Percentiles rank a stretch among this genome's conserved stretches.
Conservation (phyloP, 2,113 vertebrate species). For the Reinhardtius hippoglossoides region DNA sequence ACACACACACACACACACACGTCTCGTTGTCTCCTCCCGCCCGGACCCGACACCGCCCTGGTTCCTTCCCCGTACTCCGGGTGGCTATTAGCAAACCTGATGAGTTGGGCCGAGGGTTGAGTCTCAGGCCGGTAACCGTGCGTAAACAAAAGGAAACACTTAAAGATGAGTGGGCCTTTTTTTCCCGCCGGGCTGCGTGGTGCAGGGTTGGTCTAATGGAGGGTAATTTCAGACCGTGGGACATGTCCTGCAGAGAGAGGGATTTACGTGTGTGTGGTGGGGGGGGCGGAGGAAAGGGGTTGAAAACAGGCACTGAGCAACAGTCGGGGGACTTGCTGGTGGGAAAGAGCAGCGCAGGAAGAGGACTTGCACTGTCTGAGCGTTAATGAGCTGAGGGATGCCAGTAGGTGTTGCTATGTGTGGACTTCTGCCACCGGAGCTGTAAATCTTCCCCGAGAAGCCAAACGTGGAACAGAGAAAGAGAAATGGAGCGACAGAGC, state of each 20-base stretch:
- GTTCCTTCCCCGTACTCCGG: not conserved
- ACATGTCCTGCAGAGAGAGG: not conserved
- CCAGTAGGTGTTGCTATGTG: conserved; percentile 36
- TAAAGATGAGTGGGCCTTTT: conserved; percentile 23
- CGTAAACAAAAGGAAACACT: conserved; percentile 35
- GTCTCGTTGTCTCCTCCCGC: not conserved
- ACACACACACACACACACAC: not conserved
- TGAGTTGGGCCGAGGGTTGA: conserved; percentile 52
- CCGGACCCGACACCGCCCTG: conserved; percentile 1
- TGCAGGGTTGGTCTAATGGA: conserved; percentile 19
- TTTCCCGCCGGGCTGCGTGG: conserved; percentile 1
- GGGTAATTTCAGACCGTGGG: conserved; percentile 39
- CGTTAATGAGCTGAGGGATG: conserved; percentile 42
- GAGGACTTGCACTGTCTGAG: conserved; percentile 20
- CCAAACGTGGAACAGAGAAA: not conserved
- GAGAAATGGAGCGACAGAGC: not conserved
- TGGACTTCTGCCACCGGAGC: conserved; percentile 32
- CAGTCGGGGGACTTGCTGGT: conserved; percentile 20
- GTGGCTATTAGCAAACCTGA: conserved; percentile 47
- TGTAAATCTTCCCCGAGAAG: conserved; percentile 28
- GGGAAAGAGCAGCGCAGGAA: not conserved
- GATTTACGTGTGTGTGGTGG: not conserved
- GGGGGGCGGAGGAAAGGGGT: conserved; percentile 10
- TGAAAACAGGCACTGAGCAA: conserved; percentile 35
- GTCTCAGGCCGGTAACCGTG: conserved; percentile 29